phyloP scores from a whole-genome alignment of 2,888 invertebrate genomes.

The Crossocerus cetratus region DNA sequence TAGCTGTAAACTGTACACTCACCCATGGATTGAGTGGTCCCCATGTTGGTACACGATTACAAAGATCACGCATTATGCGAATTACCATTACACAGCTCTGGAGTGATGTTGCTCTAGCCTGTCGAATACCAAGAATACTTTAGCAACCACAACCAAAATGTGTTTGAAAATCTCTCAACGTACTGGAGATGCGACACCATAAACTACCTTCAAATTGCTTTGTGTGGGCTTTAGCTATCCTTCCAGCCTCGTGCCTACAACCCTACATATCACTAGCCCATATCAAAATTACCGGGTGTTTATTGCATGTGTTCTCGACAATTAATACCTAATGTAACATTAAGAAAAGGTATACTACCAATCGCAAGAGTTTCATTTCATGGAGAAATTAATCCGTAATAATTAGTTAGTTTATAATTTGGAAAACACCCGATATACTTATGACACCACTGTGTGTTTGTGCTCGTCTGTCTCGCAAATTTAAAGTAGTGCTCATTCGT shows the following conservation, averaged over 20 bases:
- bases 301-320: conserved; percentile 58
- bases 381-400: conserved; percentile 23
- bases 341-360: conserved; percentile 52
- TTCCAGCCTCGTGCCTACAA: conserved; percentile 75
- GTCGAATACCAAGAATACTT: conserved; percentile 69
- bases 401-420: conserved; percentile 26
- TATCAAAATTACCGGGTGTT: conserved; percentile 77
- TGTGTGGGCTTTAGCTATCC: conserved; percentile 76
- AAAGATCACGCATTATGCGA: conserved; percentile 95
- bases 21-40: conserved; percentile 96
- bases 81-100: conserved; percentile 98
- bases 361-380: conserved; percentile 40
- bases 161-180: conserved; percentile 38
- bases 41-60: conserved; percentile 96
- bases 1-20: conserved; percentile 74
- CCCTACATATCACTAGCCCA: conserved; percentile 68
- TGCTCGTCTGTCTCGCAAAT: conserved; percentile 75
- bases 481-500: conserved; percentile 47
- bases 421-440: conserved; percentile 75
- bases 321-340: conserved; percentile 50
- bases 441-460: conserved; percentile 76
- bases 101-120: conserved; percentile 97
- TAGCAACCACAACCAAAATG: conserved; percentile 44
- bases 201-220: conserved; percentile 70
- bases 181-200: conserved; percentile 61